Base-by-base conservation (phyloP, 2,888 invertebrate species). In the Lypha dubia region DNA sequence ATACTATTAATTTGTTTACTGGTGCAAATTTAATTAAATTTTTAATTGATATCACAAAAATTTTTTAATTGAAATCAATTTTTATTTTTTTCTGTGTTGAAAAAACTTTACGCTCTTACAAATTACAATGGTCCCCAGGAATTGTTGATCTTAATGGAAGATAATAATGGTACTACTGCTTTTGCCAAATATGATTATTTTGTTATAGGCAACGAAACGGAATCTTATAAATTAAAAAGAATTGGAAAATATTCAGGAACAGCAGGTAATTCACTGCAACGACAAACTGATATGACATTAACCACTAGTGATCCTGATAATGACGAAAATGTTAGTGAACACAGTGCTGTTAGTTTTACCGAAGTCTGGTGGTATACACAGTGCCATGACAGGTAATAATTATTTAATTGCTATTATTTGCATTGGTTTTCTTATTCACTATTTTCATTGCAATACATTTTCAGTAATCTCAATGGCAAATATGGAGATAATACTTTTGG, bases 291-390 rank as follows among this genome's bases (percentile, higher is more conserved):
- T 7, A 75, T 70, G 63, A 62, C 75, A 63, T 81, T 81, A 46
- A 38, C 49, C 1, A 63, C 63, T 5, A 68, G 46, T 15, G 81
- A 81, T 56, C 56, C 49, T 6, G 81, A 81, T 41, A 17, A 75
- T 46, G 75, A 81, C n/a, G n/a, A n/a, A n/a, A n/a, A n/a, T n/a
- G n/a, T n/a, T n/a, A n/a, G n/a, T 11, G 13, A 8, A 1, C 46
- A 11, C 6, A 53, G 81, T 70, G 81, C 75, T 8, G 53, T 63
- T 0, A 3, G 3, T 0, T 80, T 17, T 53, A 74, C 65, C 1
- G 80, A 73, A n/a, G 79, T 67, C 0, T 80, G 79, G 79, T 80
- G 79, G 79, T 51, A 80, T 41, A 53, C 20, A 9, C 22, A n/a
- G 3, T 80, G 79, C 74, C 79, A 49, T 49, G 9, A 49, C 1